These are phyloP conservation scores for Nasonia oneida DNA, from an alignment of 2,888 invertebrate species.

Conservation along the genomic window DNA sequence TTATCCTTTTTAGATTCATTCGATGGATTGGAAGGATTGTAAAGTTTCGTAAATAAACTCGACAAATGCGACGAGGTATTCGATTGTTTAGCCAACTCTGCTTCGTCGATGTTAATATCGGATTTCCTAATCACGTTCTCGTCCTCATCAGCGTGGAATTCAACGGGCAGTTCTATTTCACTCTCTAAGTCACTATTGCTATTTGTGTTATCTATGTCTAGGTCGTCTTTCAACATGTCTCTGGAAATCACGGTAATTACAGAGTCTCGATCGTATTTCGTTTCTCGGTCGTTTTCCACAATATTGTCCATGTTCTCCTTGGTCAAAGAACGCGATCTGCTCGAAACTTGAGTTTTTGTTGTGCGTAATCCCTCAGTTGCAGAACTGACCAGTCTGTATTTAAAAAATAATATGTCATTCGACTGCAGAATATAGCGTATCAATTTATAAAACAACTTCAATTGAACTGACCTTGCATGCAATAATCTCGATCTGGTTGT, in stretches of 20 bases:
- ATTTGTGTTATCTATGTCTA: background rate
- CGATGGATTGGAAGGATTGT: conserved; percentile 23
- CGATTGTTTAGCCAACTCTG: conserved; percentile 23
- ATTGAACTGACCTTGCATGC: conserved; percentile 70
- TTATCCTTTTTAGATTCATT: background rate
- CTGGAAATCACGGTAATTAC: conserved; percentile 55
- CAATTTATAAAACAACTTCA: background rate
- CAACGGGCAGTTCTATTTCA: conserved; percentile 55
- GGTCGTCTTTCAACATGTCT: conserved; percentile 34
- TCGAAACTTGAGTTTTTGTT: conserved; percentile 7
- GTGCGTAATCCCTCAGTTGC: conserved; percentile 35
- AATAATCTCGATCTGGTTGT: conserved; percentile 70
- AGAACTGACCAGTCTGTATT: conserved; percentile 52
- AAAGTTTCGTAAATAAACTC: conserved; percentile 30
- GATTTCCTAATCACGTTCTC: conserved; percentile 35
- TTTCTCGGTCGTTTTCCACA: conserved; percentile 38
- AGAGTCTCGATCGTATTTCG: conserved; percentile 53
- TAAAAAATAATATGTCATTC: conserved; percentile 1
- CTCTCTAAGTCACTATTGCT: conserved; percentile 55
- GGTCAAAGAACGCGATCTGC: conserved; percentile 38
- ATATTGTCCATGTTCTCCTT: conserved; percentile 53
- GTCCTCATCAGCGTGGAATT: conserved; percentile 49
- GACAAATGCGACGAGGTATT: conserved; percentile 28
- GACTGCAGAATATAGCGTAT: background rate
- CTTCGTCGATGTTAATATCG: conserved; percentile 38